These are phyloP conservation scores for Synanthedon myopaeformis DNA, from an alignment of 2,888 invertebrate genomes.

Conservation along the genomic window DNA sequence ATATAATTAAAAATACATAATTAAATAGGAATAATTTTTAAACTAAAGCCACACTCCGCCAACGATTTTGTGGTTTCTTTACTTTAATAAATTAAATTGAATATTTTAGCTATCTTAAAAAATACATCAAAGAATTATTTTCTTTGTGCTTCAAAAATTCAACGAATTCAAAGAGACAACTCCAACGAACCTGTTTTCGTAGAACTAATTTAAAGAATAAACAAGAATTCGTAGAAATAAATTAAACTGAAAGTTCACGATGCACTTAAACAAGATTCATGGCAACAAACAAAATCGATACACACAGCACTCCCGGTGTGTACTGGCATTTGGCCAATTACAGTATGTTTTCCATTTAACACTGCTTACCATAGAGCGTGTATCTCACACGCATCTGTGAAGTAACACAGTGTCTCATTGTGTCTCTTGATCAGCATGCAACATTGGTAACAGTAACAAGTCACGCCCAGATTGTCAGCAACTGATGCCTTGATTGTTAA, in stretches of 20 bases:
- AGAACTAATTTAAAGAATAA: slow-evolving; percentile 1
- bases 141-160: not conserved
- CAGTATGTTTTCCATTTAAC: slow-evolving; percentile 26
- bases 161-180: not conserved
- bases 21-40: too few relatives aligned
- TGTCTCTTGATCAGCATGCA: slow-evolving; percentile 5
- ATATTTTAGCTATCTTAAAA: too few relatives aligned
- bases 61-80: too few relatives aligned
- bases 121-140: too few relatives aligned
- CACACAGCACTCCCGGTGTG: slow-evolving; percentile 14
- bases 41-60: too few relatives aligned
- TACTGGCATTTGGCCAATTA: slow-evolving; percentile 28
- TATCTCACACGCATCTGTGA: slow-evolving; percentile 7
- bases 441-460: slow-evolving; percentile 2
- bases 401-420: slow-evolving; percentile 8
- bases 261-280: slow-evolving; percentile 14
- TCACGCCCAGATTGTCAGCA: slow-evolving; percentile 10
- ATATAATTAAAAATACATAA: too few relatives aligned
- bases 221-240: not conserved
- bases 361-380: not conserved
- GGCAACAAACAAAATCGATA: slow-evolving; percentile 32
- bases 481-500: slow-evolving; percentile 10
- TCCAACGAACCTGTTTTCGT: slow-evolving; percentile 5
- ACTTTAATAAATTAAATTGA: too few relatives aligned
- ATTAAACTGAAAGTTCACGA: slow-evolving; percentile 1